Base-by-base conservation (phyloP, 2,888 invertebrate genomes). In the Schrankia costaestrigalis region DNA sequence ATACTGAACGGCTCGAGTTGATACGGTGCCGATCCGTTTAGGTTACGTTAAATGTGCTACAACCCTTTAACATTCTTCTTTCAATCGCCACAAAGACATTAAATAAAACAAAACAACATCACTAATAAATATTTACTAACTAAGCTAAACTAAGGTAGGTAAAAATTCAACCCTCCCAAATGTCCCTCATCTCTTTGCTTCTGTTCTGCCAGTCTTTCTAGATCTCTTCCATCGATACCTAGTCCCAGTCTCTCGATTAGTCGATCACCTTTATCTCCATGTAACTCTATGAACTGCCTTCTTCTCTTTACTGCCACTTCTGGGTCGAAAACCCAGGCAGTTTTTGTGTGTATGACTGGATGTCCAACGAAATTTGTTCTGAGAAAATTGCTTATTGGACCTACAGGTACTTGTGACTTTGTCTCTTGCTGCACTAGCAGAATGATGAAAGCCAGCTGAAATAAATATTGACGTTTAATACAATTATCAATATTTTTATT, bases 171-270 rank as follows among this genome's bases (percentile, higher is more conserved):
- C 9, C 90, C 90, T 3, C 89, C 89, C 15, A 91, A 71, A 75
- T 90, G 90, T 0, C 90, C 90, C 34, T 82, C 77, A 53, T 92
- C 92, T 37, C 92, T 75, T 14, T 68, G 51, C 42, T 74, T 73
- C 55, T 92, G 92, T 35, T 79, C 65, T 9, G 49, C 63, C 15
- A 90, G 56, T 34, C 91, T 75, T 46, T 90, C 86, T 14, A 89
- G 78, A 18, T 90, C 89, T n/a, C 78, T 84, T 0, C 92, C 93
- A 63, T 92, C 92, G 10, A 83, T 71, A 0, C 93, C 93, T 35
- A 92, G 71, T 0, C 93, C 93, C 4, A 93, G 57, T 45, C 91
- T 83, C 56, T 91, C 92, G 4, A 93, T 93, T 6, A 92, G 78
- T 35, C 87, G 89, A 41, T 90, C 91, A 1, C 92, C 93, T 43